A percentile compares a stretch with the other conserved stretches of the same genome.
Conservation (phyloP, 2,797 vertebrate species). For the Florisuga fusca region DNA sequence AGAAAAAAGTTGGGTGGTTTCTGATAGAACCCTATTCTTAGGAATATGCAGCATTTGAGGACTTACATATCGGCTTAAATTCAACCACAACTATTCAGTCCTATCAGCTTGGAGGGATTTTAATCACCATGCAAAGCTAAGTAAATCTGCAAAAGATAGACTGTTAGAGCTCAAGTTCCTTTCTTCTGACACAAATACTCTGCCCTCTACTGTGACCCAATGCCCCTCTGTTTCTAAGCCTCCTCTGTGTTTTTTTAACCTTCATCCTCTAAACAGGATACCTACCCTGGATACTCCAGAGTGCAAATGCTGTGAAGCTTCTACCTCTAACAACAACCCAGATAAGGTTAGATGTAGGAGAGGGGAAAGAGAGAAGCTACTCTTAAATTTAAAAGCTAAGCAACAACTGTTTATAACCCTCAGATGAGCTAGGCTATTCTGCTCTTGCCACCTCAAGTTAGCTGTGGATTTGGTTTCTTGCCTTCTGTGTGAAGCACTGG, state of each 20-base stretch:
- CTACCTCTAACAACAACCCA: neutral
- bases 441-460: neutral
- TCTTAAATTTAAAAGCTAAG: slow-evolving; percentile 18
- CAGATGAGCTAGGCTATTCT: neutral
- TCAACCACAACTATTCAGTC: neutral
- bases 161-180: neutral
- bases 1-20: neutral
- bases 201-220: neutral
- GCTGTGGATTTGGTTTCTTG: neutral
- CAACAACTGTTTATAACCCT: neutral
- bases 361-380: neutral
- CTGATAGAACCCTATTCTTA: neutral
- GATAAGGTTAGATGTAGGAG: neutral
- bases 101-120: slow-evolving; percentile 23
- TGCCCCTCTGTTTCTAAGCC: neutral
- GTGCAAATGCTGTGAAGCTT: neutral
- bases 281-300: neutral
- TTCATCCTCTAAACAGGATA: neutral
- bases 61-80: neutral
- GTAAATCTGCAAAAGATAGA: neutral
- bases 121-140: neutral
- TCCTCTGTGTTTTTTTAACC: neutral
- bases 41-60: neutral
- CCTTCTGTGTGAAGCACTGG: neutral
- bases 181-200: neutral